A percentile compares a stretch with the other conserved stretches of the same genome.
Evolutionary conservation across 2,888 invertebrate genomes (phyloP).

Genomic region (Tubulanus polymorphus): DNA sequence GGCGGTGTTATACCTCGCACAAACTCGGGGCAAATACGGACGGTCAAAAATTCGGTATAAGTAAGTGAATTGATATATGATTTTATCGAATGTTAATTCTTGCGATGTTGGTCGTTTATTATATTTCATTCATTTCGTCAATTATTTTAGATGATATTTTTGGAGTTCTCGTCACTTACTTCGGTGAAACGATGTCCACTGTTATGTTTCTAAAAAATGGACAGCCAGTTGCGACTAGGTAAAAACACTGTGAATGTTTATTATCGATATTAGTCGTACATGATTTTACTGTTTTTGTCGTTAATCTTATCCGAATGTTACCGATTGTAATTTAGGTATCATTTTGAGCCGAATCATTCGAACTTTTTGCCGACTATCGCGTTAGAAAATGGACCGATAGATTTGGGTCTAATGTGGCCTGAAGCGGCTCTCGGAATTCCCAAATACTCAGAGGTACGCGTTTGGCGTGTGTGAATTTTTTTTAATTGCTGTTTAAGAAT

Average conservation of each 20-base stretch:
- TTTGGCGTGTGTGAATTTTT: too few species aligned
- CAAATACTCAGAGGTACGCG: slow-evolving; percentile 30
- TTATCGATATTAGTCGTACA: too few species aligned
- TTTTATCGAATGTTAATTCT: not conserved
- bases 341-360: slow-evolving; percentile 36
- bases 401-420: slow-evolving; percentile 43
- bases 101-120: not conserved
- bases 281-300: too few species aligned
- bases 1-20: slow-evolving; percentile 41
- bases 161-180: slow-evolving; percentile 44
- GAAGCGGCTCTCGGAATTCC: slow-evolving; percentile 30
- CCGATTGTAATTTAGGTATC: slow-evolving; percentile 38
- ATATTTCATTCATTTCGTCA: too few species aligned
- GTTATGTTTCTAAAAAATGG: slow-evolving; percentile 45
- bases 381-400: slow-evolving; percentile 43
- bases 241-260: slow-evolving; percentile 4
- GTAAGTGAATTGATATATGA: slow-evolving; percentile 21
- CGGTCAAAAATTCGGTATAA: slow-evolving; percentile 38
- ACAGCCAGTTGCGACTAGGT: slow-evolving; percentile 45
- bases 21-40: slow-evolving; percentile 34
- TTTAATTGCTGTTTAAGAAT: not conserved
- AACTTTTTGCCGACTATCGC: slow-evolving; percentile 42
- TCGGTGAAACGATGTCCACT: slow-evolving; percentile 41
- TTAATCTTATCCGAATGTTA: too few species aligned
- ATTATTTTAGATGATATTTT: slow-evolving; percentile 39